phyloP scores from a whole-genome alignment of 2,888 invertebrate species.

The Alsophila aescularia region DNA sequence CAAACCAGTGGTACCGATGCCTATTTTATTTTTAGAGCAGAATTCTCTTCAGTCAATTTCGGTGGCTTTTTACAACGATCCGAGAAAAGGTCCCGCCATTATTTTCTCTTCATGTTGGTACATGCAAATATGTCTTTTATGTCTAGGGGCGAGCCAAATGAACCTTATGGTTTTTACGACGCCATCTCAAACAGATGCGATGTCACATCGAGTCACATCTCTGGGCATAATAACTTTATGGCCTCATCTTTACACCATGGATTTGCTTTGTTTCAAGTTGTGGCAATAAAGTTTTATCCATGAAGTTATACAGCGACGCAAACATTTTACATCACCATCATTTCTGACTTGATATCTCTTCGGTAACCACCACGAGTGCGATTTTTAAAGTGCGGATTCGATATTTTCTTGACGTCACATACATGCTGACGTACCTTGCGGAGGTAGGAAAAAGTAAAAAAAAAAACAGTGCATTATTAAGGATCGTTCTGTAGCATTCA shows the following conservation, averaged over 20 bases:
- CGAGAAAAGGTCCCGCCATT: conserved; percentile 3
- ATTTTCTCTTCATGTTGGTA: conserved; percentile 9
- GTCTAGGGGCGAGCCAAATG: conserved; percentile 14
- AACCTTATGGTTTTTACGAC: conserved; percentile 33
- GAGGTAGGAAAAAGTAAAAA: no score
- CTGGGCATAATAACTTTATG: conserved; percentile 10
- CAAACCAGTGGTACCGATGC: no score
- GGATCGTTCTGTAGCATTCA: no score
- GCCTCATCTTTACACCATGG: conserved; percentile 7
- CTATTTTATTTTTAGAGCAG: neutral
- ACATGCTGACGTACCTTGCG: no score
- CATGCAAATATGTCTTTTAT: conserved; percentile 27
- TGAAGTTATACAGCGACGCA: neutral
- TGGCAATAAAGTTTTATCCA: neutral
- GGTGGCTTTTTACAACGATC: neutral
- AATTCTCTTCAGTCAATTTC: neutral
- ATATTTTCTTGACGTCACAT: no score
- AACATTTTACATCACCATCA: no score
- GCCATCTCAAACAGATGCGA: conserved; percentile 31
- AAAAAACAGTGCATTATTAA: no score
- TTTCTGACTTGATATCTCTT: no score
- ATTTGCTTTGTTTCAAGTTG: neutral
- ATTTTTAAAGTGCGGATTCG: no score
- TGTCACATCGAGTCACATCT: conserved; percentile 16
- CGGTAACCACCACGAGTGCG: no score